Evolutionary conservation across 2,888 invertebrate genomes (phyloP).

Genomic region (Plebejus melissa): DNA sequence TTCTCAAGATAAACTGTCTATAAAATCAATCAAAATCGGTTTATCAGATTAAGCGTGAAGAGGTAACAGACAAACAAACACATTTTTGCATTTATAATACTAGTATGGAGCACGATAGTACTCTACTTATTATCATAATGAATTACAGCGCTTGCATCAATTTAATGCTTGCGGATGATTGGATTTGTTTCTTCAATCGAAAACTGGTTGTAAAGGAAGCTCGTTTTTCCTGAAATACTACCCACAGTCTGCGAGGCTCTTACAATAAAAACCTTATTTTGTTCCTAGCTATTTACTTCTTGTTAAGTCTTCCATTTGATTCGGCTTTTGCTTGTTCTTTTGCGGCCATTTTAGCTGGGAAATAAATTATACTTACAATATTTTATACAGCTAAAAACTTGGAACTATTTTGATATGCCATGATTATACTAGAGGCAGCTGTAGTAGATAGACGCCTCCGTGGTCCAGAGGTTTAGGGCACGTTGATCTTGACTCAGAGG

Average conservation of each 20-base stretch:
- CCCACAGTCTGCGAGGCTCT: slow-evolving; percentile 48
- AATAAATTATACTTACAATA: neutral
- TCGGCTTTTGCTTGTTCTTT: slow-evolving; percentile 39
- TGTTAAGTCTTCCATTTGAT: slow-evolving; percentile 53
- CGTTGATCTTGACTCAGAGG: no score
- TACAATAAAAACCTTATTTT: slow-evolving; percentile 55
- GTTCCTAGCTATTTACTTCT: slow-evolving; percentile 54
- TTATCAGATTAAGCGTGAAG: no score
- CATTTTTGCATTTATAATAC: no score
- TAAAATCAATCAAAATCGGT: no score
- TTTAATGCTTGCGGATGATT: slow-evolving; percentile 55
- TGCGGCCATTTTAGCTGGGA: neutral
- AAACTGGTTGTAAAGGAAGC: slow-evolving; percentile 45
- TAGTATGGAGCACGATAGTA: no score
- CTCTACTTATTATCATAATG: slow-evolving; percentile 21
- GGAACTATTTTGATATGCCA: no score
- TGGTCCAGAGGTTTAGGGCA: no score
- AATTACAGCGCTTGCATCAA: slow-evolving; percentile 31
- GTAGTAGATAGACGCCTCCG: no score
- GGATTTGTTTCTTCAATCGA: slow-evolving; percentile 57
- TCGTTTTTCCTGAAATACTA: slow-evolving; percentile 52
- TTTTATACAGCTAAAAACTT: neutral
- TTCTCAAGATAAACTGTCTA: no score
- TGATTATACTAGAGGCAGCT: no score
- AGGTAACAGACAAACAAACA: no score